Base-by-base conservation (phyloP, 30 jellyfish, hydroid and myxozoan genomes). In the Chrysaora quinquecirrha region DNA sequence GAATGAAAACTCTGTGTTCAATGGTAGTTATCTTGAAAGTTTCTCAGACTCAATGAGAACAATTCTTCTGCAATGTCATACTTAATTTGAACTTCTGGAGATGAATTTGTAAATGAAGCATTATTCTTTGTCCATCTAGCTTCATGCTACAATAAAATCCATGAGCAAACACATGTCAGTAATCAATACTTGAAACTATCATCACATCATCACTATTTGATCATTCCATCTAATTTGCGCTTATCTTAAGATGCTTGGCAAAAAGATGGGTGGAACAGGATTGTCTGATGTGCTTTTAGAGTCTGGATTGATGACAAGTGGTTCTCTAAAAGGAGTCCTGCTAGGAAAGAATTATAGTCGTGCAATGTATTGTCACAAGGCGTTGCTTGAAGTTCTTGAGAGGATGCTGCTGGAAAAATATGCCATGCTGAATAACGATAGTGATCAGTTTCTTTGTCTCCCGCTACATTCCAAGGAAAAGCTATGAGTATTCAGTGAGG, bases 151-250 rank as follows among this genome's bases (percentile, higher is more conserved):
- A n/a, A n/a, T n/a, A n/a, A n/a, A n/a, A n/a, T n/a, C n/a, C n/a
- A n/a, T n/a, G n/a, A n/a, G n/a, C n/a, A n/a, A n/a, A n/a, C n/a
- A n/a, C n/a, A n/a, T n/a, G n/a, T n/a, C n/a, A n/a, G n/a, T n/a
- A n/a, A n/a, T n/a, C n/a, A n/a, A n/a, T n/a, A n/a, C n/a, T n/a
- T n/a, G n/a, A n/a, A n/a, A 58, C 72, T 29, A 38, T 9, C 16
- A 43, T 43, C 12, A 43, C 58, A 43, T 43, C 58, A 43, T 50
- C 20, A 10, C 34, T 21, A 28, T 71, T 34, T 4, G 68, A 14
- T 58, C 34, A 19, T 71, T 71, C 31, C 71, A 18, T 71, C 69
- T 56, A 14, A 34, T 21, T 46, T 21, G 31, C 38, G 84, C 31
- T 43, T 43, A 43, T 16, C 58, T 43, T 16, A 43, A 43, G 58